Evolutionary conservation across 2,797 vertebrate species (phyloP), one percentile per base, ranked within the genome.

Genomic region (Lagocephalus sceleratus): DNA sequence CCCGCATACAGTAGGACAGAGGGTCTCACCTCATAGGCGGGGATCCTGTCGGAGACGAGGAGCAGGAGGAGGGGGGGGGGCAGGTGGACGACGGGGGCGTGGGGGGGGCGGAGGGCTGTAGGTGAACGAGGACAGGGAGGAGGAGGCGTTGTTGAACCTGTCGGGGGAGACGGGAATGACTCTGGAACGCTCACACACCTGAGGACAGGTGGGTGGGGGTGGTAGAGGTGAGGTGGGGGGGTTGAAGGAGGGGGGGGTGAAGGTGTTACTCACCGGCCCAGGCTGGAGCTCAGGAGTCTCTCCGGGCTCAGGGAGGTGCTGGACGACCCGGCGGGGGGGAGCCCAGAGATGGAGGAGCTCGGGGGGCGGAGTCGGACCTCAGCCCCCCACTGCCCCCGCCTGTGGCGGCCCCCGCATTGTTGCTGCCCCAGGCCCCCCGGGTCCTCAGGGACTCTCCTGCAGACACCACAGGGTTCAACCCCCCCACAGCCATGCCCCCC

Each of bases 1-100:
- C 2, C 5, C 3, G 1, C 32, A 10, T 35, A 3, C 32, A 11
- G 11, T 10, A 38, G 62, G 43, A 20, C 20, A 29, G 1, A 1
- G 20, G 6, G 3, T 7, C 15, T 68, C 46, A 95, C 94, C 92
- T 96, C 94, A 58, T 91, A 93, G 6, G 93, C 93, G 39, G 93
- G 93, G 48, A 93, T 71, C 68, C 67, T 86, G 39, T 90, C 88
- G 16, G 93, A 95, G 74, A 96, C 61, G 58, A 96, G 82, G 46
- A 96, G 57, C 14, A 94, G 48, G 8, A 76, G 76, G 8, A 57
- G 19, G 1, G 79, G 50, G 9, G 23, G 2, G 20, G 54, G 14
- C 25, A 7, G 42, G 42, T 20, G 26, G 26, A 46, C 2, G n/a
- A 23, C 3, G 7, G 65, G 8, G 70, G 1, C 15, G 14, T 39